phyloP scores from a whole-genome alignment of 2,797 vertebrate species.

The Pangasius larnaudii region DNA sequence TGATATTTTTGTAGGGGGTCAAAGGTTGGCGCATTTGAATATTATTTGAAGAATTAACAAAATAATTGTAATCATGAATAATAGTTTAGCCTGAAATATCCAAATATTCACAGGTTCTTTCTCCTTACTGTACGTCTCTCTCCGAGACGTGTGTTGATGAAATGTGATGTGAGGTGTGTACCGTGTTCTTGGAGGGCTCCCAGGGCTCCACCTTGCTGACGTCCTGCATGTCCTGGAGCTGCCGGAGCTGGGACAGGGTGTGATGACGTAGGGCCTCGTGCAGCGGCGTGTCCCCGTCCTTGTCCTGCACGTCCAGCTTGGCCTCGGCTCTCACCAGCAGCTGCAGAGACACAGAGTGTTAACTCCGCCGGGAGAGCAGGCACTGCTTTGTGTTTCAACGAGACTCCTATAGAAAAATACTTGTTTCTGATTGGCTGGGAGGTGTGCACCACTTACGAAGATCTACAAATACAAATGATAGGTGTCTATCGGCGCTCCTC shows the following conservation, averaged over 20 bases:
- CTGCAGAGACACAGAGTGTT: slow-evolving; percentile 67
- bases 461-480: neutral
- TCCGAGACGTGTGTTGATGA: neutral
- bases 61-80: neutral
- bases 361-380: neutral
- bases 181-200: slow-evolving; percentile 99
- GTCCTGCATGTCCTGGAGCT: slow-evolving; percentile 99
- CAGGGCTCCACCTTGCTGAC: slow-evolving; percentile 98
- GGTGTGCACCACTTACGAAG: neutral
- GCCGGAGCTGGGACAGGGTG: slow-evolving; percentile 95
- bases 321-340: slow-evolving; percentile 96
- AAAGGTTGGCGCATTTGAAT: neutral
- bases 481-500: neutral
- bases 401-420: neutral
- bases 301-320: slow-evolving; percentile 98
- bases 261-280: slow-evolving; percentile 98
- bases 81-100: neutral
- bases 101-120: neutral
- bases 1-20: neutral
- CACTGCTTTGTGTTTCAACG: neutral
- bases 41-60: neutral
- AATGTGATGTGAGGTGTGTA: slow-evolving; percentile 67
- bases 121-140: too few relatives aligned
- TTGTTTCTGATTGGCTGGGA: neutral
- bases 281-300: slow-evolving; percentile 96